Conservation (phyloP, 2,113 vertebrate genomes). For the Hippocampus abdominalis region DNA sequence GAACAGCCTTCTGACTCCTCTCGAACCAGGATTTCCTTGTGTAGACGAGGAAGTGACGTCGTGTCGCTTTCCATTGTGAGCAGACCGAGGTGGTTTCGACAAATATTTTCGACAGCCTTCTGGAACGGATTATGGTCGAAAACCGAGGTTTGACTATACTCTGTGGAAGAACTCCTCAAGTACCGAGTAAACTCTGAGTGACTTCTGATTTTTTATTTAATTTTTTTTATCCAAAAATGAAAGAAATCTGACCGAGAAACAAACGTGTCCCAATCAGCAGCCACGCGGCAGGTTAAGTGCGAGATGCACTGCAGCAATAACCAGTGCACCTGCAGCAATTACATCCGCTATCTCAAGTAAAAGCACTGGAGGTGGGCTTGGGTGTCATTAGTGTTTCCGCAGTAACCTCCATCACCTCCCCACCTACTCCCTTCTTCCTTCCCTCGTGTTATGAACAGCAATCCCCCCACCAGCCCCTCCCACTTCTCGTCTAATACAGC, state of each 20-base stretch:
- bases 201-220: too few species aligned
- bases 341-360: constrained; percentile 32
- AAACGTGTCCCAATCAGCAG: background rate
- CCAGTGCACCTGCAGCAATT: constrained; percentile 39
- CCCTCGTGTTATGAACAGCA: constrained; percentile 45
- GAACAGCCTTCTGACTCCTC: too few species aligned
- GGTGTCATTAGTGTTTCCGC: constrained; percentile 64
- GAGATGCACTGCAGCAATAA: constrained; percentile 16
- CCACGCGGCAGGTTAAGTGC: constrained; percentile 8
- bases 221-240: too few species aligned
- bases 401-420: constrained; percentile 47
- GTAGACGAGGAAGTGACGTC: too few species aligned
- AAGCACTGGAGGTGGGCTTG: constrained; percentile 33
- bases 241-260: background rate
- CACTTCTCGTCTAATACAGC: constrained; percentile 41
- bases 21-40: too few species aligned
- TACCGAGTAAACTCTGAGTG: too few species aligned
- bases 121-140: too few species aligned
- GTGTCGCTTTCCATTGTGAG: too few species aligned
- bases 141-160: too few species aligned
- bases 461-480: constrained; percentile 12
- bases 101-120: too few species aligned
- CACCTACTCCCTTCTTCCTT: background rate
- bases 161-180: too few species aligned
- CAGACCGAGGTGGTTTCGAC: too few species aligned